A percentile compares a stretch with the other conserved stretches of the same genome.
Evolutionary conservation across 2,888 invertebrate species (phyloP).

Genomic region (Crossocerus cetratus): DNA sequence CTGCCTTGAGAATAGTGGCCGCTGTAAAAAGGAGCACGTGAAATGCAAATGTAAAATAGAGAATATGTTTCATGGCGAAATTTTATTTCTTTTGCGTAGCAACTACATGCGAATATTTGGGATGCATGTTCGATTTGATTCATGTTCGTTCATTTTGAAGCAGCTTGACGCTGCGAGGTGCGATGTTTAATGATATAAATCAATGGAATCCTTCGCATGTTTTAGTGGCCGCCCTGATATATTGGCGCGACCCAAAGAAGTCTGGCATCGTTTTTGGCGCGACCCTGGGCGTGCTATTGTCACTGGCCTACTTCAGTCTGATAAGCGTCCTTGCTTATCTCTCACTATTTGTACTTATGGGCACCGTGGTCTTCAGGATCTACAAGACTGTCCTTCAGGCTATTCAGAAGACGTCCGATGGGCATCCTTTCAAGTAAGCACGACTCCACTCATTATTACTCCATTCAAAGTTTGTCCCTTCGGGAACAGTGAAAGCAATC

Average conservation of each 20-base stretch:
- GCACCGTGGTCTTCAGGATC: conserved; percentile 95
- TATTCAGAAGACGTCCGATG: conserved; percentile 96
- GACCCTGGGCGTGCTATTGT: conserved; percentile 91
- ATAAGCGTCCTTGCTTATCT: conserved; percentile 97
- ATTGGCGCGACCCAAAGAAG: conserved; percentile 98
- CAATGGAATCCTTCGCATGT: conserved; percentile 61
- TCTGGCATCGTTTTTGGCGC: conserved; percentile 96
- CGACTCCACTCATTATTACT: not conserved
- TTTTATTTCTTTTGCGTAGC: no score
- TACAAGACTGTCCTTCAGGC: conserved; percentile 97
- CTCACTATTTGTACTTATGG: conserved; percentile 90
- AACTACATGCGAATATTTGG: no score
- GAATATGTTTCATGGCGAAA: no score
- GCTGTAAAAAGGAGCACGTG: no score
- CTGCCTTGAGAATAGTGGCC: no score
- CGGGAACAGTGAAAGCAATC: not conserved
- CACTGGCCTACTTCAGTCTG: conserved; percentile 96
- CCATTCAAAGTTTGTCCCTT: not conserved
- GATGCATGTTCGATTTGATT: no score
- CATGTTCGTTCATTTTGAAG: no score
- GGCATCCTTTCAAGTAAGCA: conserved; percentile 97
- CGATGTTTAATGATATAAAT: not conserved
- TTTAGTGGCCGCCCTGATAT: conserved; percentile 96
- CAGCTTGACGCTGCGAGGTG: no score
- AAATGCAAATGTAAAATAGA: no score